Evolutionary conservation across 2,888 invertebrate species (phyloP).

Genomic region (Tridacna crocea): DNA sequence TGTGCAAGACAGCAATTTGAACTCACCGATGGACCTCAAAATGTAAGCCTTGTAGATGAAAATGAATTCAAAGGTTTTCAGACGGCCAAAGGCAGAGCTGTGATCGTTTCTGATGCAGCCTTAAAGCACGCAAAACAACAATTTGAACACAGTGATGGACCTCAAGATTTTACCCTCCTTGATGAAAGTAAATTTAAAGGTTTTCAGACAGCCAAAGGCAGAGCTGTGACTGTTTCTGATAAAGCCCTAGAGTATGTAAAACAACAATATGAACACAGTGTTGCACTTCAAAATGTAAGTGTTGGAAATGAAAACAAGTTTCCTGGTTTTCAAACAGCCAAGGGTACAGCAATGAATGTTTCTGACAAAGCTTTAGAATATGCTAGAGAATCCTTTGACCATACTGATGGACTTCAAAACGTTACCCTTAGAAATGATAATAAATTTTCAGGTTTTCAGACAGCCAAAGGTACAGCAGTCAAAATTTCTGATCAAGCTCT

Average conservation of each 20-base stretch:
- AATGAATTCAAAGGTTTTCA: constrained; percentile 6
- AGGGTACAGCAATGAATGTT: constrained; percentile 55
- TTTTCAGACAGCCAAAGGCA: constrained; percentile 51
- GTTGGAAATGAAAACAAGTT: not conserved
- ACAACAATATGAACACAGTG: constrained; percentile 25
- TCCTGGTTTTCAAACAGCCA: constrained; percentile 62
- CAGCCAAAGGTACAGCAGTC: constrained; percentile 28
- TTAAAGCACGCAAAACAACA: constrained; percentile 26
- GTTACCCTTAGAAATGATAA: not conserved
- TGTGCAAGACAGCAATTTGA: constrained; percentile 29
- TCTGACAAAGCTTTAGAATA: constrained; percentile 41
- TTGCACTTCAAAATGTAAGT: not conserved
- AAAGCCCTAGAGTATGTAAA: constrained; percentile 30
- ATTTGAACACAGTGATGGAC: constrained; percentile 5
- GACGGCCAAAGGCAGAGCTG: constrained; percentile 30
- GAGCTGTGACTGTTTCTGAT: constrained; percentile 44
- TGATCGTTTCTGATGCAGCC: constrained; percentile 20
- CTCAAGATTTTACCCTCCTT: too few relatives aligned
- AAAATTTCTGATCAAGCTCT: constrained; percentile 31
- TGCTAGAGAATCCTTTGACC: constrained; percentile 35
- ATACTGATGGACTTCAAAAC: not conserved
- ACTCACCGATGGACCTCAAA: not conserved
- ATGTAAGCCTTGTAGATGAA: not conserved
- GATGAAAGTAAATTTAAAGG: not conserved
- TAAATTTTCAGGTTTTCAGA: constrained; percentile 17